Percentiles rank a stretch among this genome's conserved stretches.
Conservation (phyloP, 2,888 invertebrate species). For the Heliconius cydno region DNA sequence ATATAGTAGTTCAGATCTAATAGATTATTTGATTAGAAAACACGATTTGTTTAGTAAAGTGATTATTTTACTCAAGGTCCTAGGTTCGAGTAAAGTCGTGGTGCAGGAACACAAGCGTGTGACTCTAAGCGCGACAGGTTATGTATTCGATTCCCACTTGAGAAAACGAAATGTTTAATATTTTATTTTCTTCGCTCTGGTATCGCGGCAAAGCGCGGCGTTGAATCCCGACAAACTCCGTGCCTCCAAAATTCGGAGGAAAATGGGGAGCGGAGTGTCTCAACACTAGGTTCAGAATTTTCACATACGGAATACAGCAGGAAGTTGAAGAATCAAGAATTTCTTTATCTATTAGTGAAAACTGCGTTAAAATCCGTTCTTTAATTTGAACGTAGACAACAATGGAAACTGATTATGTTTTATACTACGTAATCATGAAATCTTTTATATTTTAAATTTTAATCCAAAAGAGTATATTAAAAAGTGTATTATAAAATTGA, state of each 20-base stretch:
- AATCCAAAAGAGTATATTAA: background rate
- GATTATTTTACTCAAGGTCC: background rate
- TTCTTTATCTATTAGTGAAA: background rate
- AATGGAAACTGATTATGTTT: background rate
- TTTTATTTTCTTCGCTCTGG: too few species aligned
- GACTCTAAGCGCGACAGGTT: too few species aligned
- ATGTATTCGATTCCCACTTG: too few species aligned
- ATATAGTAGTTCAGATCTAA: slow-evolving; percentile 4
- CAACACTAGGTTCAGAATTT: background rate
- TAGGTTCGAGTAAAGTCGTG: background rate
- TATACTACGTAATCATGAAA: background rate
- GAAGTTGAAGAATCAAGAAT: background rate
- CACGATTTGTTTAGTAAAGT: background rate
- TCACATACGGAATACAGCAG: background rate
- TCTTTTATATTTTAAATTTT: too few species aligned
- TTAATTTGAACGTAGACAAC: background rate
- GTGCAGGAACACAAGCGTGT: too few species aligned
- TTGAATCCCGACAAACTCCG: too few species aligned
- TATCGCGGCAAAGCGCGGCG: too few species aligned
- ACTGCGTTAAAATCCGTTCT: background rate
- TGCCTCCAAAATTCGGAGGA: too few species aligned
- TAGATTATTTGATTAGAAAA: slow-evolving; percentile 9
- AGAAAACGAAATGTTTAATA: too few species aligned
- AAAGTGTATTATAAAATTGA: background rate
- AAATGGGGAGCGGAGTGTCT: background rate